Conservation (phyloP, 2,888 invertebrate genomes). For the Bombyx huttoni region DNA sequence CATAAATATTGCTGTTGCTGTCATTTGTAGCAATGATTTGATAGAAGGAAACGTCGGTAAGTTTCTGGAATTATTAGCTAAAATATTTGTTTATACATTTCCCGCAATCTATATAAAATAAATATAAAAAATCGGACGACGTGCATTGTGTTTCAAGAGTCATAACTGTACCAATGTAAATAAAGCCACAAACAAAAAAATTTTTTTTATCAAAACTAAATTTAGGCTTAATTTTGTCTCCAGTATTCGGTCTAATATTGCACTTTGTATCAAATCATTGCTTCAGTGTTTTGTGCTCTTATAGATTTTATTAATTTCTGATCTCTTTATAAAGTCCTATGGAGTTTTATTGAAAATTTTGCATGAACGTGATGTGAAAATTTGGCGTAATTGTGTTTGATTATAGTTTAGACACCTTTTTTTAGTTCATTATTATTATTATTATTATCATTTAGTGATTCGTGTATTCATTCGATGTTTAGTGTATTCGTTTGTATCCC, state of each 20-base stretch:
- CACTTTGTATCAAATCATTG: background rate
- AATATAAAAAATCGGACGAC: too few relatives aligned
- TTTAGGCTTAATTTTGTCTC: too few relatives aligned
- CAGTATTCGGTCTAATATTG: background rate
- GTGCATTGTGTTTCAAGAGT: too few relatives aligned
- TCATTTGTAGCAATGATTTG: background rate
- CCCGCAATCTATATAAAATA: too few relatives aligned
- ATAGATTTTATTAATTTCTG: slow-evolving; percentile 3
- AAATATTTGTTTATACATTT: too few relatives aligned
- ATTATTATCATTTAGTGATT: slow-evolving; percentile 1
- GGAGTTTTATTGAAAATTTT: slow-evolving; percentile 7
- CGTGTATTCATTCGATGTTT: background rate
- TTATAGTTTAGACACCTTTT: slow-evolving; percentile 5
- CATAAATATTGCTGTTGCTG: background rate
- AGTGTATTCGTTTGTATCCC: slow-evolving; percentile 1
- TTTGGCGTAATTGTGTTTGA: slow-evolving; percentile 59
- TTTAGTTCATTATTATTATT: slow-evolving; percentile 1
- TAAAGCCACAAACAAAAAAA: too few relatives aligned
- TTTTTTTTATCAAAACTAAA: too few relatives aligned
- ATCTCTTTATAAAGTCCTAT: slow-evolving; percentile 9
- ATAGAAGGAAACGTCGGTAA: too few relatives aligned
- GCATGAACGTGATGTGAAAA: slow-evolving; percentile 44
- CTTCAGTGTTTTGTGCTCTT: background rate
- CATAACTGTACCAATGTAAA: too few relatives aligned
- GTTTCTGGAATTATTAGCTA: background rate